A percentile compares a stretch with the other conserved stretches of the same genome.
These are phyloP conservation scores for Pangasius krempfi DNA, from an alignment of 2,797 vertebrate species.

Conservation along the genomic window DNA sequence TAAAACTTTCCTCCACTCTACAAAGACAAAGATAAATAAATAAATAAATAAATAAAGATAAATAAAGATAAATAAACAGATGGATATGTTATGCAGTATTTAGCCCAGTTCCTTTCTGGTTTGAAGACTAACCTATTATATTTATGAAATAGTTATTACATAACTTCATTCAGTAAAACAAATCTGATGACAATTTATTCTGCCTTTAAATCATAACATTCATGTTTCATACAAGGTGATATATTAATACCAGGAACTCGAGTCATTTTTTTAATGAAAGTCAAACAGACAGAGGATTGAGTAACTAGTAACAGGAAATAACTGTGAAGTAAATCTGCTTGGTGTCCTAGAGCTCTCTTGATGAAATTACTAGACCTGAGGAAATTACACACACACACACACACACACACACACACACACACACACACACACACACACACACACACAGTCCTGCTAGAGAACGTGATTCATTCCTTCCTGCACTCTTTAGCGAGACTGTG, in stretches of 20 bases:
- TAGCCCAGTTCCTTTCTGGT: not conserved
- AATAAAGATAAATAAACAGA: conserved; percentile 19
- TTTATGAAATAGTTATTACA: not conserved
- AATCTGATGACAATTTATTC: not conserved
- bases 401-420: conserved; percentile 22
- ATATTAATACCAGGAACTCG: not conserved
- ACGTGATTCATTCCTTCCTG: conserved; percentile 1
- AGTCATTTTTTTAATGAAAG: not conserved
- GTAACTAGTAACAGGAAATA: conserved; percentile 20
- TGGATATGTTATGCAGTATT: not conserved
- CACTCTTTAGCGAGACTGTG: conserved; percentile 11
- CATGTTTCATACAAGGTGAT: not conserved
- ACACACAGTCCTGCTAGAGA: conserved; percentile 21
- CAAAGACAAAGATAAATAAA: conserved; percentile 26
- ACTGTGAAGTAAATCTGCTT: not conserved
- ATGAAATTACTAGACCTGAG: conserved; percentile 20
- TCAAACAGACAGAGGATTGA: not conserved
- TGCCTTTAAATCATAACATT: not conserved
- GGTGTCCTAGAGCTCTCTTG: not conserved
- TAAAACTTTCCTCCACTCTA: conserved; percentile 98
- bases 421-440: conserved; percentile 19
- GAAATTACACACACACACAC: conserved; percentile 22
- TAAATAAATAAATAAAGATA: too few species aligned
- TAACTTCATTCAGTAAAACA: not conserved
- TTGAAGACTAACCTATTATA: not conserved